Evolutionary conservation across 2,888 invertebrate genomes (phyloP).

Genomic region (Ochropleura plecta): DNA sequence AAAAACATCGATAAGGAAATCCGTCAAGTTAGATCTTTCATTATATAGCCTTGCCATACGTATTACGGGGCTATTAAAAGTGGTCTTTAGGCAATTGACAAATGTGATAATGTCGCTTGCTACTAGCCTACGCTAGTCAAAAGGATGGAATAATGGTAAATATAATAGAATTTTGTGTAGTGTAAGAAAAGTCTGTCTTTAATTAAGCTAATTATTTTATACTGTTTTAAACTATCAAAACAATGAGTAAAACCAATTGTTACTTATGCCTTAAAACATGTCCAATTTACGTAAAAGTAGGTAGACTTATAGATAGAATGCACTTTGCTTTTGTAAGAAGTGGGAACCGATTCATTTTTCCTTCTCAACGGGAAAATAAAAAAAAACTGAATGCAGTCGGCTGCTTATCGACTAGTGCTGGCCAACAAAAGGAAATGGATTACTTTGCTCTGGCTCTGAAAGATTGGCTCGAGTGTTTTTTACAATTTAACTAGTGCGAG

Average conservation of each 20-base stretch:
- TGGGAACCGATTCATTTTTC: constrained; percentile 43
- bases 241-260: not conserved
- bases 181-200: too few species aligned
- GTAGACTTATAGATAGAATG: constrained; percentile 3
- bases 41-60: too few species aligned
- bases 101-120: too few species aligned
- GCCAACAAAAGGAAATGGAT: constrained; percentile 59
- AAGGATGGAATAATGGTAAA: too few species aligned
- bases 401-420: constrained; percentile 41
- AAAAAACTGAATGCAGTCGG: constrained; percentile 38
- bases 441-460: constrained; percentile 39
- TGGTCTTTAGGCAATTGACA: too few species aligned
- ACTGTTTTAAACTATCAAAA: too few species aligned
- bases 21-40: too few species aligned
- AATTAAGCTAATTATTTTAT: too few species aligned
- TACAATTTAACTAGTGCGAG: constrained; percentile 43
- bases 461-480: constrained; percentile 35
- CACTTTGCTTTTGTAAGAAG: constrained; percentile 10
- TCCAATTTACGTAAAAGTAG: not conserved
- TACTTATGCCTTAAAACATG: not conserved
- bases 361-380: constrained; percentile 5
- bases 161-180: too few species aligned
- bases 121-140: too few species aligned
- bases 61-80: too few species aligned
- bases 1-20: too few species aligned